Evolutionary conservation across 2,113 vertebrate species (phyloP).

Genomic region (Plecotus auritus): DNA sequence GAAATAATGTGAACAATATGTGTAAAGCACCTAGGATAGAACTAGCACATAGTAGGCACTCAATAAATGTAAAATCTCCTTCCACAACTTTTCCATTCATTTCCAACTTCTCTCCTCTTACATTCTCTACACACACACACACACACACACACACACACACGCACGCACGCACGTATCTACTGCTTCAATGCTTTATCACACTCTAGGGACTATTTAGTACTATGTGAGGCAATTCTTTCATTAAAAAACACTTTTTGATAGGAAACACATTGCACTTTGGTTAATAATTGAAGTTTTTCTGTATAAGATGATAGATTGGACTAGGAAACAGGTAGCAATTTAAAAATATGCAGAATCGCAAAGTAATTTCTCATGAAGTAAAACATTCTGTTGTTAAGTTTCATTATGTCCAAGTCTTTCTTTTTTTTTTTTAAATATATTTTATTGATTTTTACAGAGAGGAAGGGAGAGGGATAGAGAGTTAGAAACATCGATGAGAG

Average conservation of each 20-base stretch:
- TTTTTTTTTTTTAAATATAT: too few relatives aligned
- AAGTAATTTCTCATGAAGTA: constrained; percentile 28
- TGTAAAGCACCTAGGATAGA: background rate
- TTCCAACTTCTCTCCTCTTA: background rate
- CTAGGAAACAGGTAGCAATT: background rate
- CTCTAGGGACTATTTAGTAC: background rate
- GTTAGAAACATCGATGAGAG: too few relatives aligned
- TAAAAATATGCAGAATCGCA: background rate
- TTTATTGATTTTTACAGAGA: too few relatives aligned
- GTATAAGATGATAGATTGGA: background rate
- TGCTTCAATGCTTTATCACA: background rate
- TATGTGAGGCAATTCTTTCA: background rate
- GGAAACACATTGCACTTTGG: background rate
- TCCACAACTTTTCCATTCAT: background rate
- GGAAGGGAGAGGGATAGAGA: too few relatives aligned
- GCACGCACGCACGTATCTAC: background rate
- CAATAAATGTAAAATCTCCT: background rate
- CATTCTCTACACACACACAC: background rate
- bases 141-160: background rate
- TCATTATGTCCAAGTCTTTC: background rate
- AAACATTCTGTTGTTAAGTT: background rate
- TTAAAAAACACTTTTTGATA: background rate
- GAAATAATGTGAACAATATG: background rate
- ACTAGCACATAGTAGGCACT: background rate
- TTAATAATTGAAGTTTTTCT: constrained; percentile 40